Conservation (phyloP, 2,797 vertebrate genomes). For the Adelosebastes latens region DNA sequence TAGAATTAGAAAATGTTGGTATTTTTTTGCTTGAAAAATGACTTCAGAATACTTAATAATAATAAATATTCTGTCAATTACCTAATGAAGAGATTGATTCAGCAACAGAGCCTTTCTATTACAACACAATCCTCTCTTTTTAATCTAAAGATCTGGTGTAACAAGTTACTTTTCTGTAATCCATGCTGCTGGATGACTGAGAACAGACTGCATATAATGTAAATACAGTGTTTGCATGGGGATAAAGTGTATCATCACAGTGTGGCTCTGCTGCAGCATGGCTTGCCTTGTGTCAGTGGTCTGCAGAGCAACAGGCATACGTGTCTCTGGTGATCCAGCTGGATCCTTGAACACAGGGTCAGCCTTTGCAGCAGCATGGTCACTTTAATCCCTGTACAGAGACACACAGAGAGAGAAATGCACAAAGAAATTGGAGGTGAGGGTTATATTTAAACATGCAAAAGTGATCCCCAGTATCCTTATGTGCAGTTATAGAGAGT, state of each 20-base stretch:
- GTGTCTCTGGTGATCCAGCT: constrained; percentile 38
- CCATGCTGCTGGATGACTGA: background rate
- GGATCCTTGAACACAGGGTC: constrained; percentile 54
- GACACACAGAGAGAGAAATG: background rate
- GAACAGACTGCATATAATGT: background rate
- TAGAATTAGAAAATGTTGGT: background rate
- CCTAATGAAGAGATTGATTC: background rate
- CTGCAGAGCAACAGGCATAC: constrained; percentile 40
- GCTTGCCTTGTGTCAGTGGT: constrained; percentile 73
- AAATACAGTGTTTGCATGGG: background rate
- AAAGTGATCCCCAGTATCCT: background rate
- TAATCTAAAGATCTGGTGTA: background rate
- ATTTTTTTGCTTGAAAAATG: background rate
- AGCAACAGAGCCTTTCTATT: background rate
- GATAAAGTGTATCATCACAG: background rate
- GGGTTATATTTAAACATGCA: background rate
- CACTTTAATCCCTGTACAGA: background rate
- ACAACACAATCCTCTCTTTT: background rate
- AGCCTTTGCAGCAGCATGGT: constrained; percentile 78
- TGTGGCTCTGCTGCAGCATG: constrained; percentile 3
- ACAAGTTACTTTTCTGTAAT: background rate
- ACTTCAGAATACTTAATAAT: background rate
- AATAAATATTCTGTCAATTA: background rate
- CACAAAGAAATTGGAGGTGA: background rate
- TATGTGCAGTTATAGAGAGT: background rate